Conservation (phyloP, 2,113 vertebrate genomes). For the Vombatus ursinus region DNA sequence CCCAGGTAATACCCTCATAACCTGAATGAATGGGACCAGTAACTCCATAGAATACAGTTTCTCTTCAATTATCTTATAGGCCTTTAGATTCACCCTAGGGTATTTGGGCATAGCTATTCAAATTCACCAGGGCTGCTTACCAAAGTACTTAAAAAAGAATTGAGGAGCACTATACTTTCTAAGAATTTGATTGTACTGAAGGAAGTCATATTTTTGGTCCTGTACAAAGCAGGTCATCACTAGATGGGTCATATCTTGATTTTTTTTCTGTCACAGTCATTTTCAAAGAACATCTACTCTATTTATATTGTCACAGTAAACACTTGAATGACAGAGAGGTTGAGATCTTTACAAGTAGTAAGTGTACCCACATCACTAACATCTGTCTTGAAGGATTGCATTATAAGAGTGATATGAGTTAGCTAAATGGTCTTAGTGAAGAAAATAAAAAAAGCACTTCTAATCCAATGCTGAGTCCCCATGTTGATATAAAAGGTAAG, state of each 20-base stretch:
- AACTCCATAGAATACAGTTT: background rate
- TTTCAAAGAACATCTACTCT: background rate
- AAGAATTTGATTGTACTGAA: background rate
- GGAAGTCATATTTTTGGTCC: background rate
- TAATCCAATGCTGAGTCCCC: background rate
- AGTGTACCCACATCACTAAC: background rate
- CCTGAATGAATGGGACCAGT: background rate
- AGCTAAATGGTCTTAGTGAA: background rate
- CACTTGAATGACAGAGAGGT: background rate
- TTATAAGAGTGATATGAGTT: background rate
- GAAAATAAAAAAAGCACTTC: background rate
- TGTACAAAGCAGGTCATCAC: background rate
- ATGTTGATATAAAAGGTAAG: constrained; percentile 15
- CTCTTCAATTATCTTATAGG: background rate
- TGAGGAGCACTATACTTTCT: background rate
- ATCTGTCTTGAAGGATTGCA: background rate
- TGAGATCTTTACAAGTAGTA: background rate
- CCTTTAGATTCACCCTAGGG: background rate
- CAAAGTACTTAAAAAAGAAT: background rate
- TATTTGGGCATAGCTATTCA: background rate
- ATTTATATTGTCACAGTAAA: background rate
- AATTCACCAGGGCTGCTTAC: background rate
- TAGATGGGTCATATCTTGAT: background rate
- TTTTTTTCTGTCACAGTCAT: background rate
- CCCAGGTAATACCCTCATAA: background rate